Evolutionary conservation across 35 echinoderm and acorn worm genomes (phyloP).

Genomic region (Strongylocentrotus purpuratus): DNA sequence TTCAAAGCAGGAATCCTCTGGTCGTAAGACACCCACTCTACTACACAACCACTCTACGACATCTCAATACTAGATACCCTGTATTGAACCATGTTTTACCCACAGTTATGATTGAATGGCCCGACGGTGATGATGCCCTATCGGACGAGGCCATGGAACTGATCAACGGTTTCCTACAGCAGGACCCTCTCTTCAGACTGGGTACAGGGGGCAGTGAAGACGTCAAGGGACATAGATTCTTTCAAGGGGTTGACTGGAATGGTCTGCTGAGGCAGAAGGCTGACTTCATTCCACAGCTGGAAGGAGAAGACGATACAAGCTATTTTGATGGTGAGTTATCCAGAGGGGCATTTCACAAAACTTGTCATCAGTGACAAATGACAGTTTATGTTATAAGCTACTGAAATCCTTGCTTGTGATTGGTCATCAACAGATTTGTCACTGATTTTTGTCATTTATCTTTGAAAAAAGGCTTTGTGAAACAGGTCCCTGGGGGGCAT

Average conservation of each 20-base stretch:
- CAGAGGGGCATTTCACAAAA: too few relatives aligned
- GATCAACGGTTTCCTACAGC: constrained; percentile 80
- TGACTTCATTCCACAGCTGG: constrained; percentile 94
- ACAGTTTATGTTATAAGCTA: too few relatives aligned
- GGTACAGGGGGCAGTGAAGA: constrained; percentile 91
- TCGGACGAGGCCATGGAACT: constrained; percentile 79
- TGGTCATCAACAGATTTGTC: too few relatives aligned
- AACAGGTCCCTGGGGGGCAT: too few relatives aligned
- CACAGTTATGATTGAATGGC: constrained; percentile 93
- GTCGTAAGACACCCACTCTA: too few relatives aligned
- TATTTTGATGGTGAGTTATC: constrained; percentile 96
- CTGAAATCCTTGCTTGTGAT: too few relatives aligned
- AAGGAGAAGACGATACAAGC: constrained; percentile 97
- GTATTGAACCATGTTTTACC: neutral
- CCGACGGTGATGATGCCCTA: constrained; percentile 88
- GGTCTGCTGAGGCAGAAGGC: constrained; percentile 92
- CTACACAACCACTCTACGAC: too few relatives aligned
- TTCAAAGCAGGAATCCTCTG: too few relatives aligned
- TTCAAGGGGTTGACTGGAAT: constrained; percentile 80
- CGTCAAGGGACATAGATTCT: constrained; percentile 84
- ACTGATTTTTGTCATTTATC: too few relatives aligned
- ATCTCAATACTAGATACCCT: too few relatives aligned
- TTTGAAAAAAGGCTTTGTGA: too few relatives aligned
- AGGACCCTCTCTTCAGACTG: constrained; percentile 75
- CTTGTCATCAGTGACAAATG: too few relatives aligned